phyloP scores from a whole-genome alignment of 2,888 invertebrate species.

The Ypsolopha sequella region DNA sequence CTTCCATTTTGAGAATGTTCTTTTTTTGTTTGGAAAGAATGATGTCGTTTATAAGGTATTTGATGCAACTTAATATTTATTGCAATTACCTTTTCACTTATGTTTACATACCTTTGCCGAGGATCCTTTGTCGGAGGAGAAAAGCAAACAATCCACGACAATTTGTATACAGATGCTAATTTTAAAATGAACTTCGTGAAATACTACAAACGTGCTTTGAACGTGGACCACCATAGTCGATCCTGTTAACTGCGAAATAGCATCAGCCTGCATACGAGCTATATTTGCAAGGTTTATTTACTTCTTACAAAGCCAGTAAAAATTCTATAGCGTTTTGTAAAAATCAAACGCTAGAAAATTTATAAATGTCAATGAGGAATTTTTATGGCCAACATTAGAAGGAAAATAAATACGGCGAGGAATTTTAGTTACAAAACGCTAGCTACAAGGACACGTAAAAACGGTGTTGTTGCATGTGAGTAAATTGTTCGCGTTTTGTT shows the following conservation, averaged over 20 bases:
- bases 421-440: no score
- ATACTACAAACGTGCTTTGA: conserved; percentile 59
- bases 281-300: conserved; percentile 3
- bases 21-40: neutral
- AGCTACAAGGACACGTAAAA: no score
- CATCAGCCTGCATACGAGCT: neutral
- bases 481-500: no score
- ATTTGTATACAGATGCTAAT: conserved; percentile 61
- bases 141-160: conserved; percentile 42
- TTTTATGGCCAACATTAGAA: no score
- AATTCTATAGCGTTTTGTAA: neutral
- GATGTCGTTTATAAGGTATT: neutral
- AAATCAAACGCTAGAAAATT: no score
- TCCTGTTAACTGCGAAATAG: conserved; percentile 14
- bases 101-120: conserved; percentile 7
- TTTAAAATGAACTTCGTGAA: conserved; percentile 65
- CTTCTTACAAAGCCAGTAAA: neutral
- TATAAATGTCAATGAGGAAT: no score
- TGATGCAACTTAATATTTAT: neutral
- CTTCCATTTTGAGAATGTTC: neutral
- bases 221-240: conserved; percentile 53
- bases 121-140: conserved; percentile 22
- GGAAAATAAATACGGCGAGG: no score
- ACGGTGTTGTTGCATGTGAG: no score
- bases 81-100: neutral